Conservation (phyloP, 1,140 invertebrate species). For the Tetramorium simillimum region DNA sequence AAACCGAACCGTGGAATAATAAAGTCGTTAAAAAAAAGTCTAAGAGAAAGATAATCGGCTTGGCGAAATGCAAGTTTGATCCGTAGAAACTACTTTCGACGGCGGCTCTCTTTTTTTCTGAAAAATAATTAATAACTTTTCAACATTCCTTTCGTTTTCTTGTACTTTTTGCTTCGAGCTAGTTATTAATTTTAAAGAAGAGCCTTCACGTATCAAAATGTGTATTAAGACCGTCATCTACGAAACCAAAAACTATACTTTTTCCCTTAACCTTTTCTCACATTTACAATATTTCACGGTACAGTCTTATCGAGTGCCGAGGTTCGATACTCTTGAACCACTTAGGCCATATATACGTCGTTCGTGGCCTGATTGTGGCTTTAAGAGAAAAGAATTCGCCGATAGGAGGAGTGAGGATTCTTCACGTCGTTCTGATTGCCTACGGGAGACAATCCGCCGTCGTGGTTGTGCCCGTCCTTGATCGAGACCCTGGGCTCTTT, state of each 20-base stretch:
- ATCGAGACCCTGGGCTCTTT: conserved; percentile 82
- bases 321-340: neutral
- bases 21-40: conserved; percentile 29
- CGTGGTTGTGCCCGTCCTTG: conserved; percentile 43
- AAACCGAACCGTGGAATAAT: conserved; percentile 34
- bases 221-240: neutral
- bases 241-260: neutral
- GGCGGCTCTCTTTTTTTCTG: neutral
- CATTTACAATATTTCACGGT: neutral
- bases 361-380: neutral
- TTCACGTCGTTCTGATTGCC: conserved; percentile 40
- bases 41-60: conserved; percentile 13
- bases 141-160: neutral
- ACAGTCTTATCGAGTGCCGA: neutral
- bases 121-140: conserved; percentile 31
- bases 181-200: neutral
- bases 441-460: conserved; percentile 22
- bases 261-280: conserved; percentile 18
- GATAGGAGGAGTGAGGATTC: conserved; percentile 32
- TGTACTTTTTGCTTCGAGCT: neutral
- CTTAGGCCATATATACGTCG: neutral
- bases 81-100: conserved; percentile 6
- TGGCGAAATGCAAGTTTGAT: conserved; percentile 30
- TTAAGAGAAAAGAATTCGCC: conserved; percentile 15
- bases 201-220: neutral